A percentile compares a stretch with the other conserved stretches of the same genome.
These are phyloP conservation scores for Grallaria varia DNA, from an alignment of 2,113 vertebrate genomes.

Conservation along the genomic window DNA sequence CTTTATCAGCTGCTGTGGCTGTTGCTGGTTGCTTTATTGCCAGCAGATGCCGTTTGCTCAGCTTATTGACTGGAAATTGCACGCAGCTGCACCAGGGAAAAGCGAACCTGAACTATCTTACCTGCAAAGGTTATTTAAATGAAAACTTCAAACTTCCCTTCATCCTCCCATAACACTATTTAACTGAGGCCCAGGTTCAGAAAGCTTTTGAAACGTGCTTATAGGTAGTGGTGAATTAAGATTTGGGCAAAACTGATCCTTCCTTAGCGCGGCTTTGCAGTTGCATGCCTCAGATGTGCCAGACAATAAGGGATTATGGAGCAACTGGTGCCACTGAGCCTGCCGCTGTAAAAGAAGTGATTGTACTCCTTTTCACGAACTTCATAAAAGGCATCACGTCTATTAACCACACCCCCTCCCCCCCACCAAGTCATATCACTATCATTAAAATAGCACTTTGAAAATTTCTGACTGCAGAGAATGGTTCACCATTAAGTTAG, in stretches of 20 bases:
- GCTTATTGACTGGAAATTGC: conserved; percentile 49
- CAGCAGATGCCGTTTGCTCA: conserved; percentile 16
- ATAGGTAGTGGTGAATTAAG: background rate
- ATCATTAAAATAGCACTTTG: background rate
- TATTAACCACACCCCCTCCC: background rate
- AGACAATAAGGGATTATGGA: background rate
- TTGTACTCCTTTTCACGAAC: background rate
- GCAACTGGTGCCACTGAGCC: background rate
- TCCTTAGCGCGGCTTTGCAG: background rate
- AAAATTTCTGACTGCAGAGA: background rate
- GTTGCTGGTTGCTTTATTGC: conserved; percentile 1
- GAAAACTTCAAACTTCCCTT: conserved; percentile 10
- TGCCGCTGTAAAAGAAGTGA: background rate
- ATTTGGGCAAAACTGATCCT: background rate
- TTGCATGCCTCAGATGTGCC: background rate
- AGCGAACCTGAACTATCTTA: background rate
- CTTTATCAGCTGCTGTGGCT: conserved; percentile 35
- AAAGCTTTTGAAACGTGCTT: background rate
- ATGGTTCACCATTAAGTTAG: background rate
- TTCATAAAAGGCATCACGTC: background rate
- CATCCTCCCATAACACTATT: background rate
- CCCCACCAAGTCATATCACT: background rate
- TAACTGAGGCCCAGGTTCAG: background rate
- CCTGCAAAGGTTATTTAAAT: conserved; percentile 27
- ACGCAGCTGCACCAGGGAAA: background rate